Evolutionary conservation across 2,797 vertebrate species (phyloP), one percentile per base, ranked within the genome.

Genomic region (Carapus acus): DNA sequence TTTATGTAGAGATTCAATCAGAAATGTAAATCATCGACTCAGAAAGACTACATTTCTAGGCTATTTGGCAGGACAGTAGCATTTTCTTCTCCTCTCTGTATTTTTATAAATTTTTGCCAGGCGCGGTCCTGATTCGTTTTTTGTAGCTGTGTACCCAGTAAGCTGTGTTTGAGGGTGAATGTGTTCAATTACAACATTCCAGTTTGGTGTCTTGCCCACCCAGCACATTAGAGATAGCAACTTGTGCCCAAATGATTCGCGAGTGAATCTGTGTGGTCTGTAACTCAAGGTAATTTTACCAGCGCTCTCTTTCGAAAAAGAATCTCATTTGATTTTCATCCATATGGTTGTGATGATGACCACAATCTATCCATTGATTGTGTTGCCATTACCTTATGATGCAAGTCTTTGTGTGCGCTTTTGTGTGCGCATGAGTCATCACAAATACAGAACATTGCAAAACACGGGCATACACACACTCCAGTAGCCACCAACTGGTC

Each of bases 51-150:
- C 48, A 46, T 48, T 59, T 59, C 69, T 70, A 29, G 61, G 43
- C 74, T 41, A 60, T 17, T 40, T 67, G 47, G 58, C 20, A 29
- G 71, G 18, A 37, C 17, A 23, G 44, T 68, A 58, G 48, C 43
- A 53, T 80, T 67, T 66, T 51, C 24, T 58, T 71, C 24, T 55
- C 69, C 37, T 66, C 17, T 63, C 44, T 78, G 62, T 74, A 66
- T 73, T 79, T 69, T 67, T 50, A 55, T n/a, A 72, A 76, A 68
- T 45, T 81, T 88, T 89, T 90, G 88, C 88, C 80, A 87, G 82
- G 79, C 83, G 83, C 88, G 86, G 84, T 78, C 58, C 43, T 65
- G 20, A 46, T 62, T 38, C 73, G 64, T 68, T 79, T 54, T 83
- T 72, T 58, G 48, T 60, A 67, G 67, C 24, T 58, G 53, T 78